Percentiles rank a stretch among this genome's conserved stretches.
These are phyloP conservation scores for Nomada ruficornis DNA, from an alignment of 2,888 invertebrate genomes.

Conservation along the genomic window DNA sequence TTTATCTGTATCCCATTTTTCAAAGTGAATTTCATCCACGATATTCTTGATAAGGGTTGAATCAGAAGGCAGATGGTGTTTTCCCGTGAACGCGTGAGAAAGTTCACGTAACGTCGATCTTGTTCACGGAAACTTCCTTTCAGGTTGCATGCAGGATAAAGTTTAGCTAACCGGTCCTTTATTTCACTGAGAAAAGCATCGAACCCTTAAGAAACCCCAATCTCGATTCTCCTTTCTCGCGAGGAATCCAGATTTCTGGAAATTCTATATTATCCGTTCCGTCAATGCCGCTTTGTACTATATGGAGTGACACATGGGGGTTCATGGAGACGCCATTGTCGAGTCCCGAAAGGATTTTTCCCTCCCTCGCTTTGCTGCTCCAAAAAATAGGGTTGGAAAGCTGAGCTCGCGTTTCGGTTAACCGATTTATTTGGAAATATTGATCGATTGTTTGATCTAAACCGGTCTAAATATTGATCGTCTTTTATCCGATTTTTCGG, in stretches of 20 bases:
- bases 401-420: conserved; percentile 59
- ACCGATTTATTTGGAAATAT: conserved; percentile 77
- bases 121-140: conserved; percentile 48
- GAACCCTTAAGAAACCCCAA: conserved; percentile 73
- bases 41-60: conserved; percentile 35
- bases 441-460: conserved; percentile 68
- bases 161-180: conserved; percentile 61
- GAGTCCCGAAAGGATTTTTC: conserved; percentile 70
- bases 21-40: not conserved
- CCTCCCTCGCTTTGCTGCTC: conserved; percentile 38
- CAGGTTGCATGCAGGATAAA: conserved; percentile 58
- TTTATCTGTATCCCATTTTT: too few species aligned
- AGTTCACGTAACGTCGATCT: conserved; percentile 64
- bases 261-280: conserved; percentile 73
- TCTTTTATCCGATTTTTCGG: not conserved
- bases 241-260: conserved; percentile 76
- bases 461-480: conserved; percentile 76
- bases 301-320: conserved; percentile 72
- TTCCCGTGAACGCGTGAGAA: conserved; percentile 73
- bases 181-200: conserved; percentile 68
- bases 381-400: conserved; percentile 61
- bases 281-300: conserved; percentile 70
- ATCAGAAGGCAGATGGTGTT: conserved; percentile 33
- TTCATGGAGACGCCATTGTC: conserved; percentile 66
- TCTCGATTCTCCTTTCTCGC: conserved; percentile 66